phyloP scores from a whole-genome alignment of 1,140 invertebrate genomes.

The Anastatus disparis region DNA sequence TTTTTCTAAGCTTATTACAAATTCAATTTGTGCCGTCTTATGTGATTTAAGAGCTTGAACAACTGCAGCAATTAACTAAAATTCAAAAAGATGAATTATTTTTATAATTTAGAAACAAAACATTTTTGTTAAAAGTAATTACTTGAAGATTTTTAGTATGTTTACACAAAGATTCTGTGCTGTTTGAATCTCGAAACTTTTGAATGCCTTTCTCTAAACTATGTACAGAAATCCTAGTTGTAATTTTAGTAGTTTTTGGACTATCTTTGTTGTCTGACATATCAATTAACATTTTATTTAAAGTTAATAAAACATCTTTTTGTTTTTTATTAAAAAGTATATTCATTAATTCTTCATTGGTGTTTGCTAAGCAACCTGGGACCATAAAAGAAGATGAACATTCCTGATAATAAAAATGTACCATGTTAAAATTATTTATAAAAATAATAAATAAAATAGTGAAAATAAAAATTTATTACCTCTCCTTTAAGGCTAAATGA shows the following conservation, averaged over 20 bases:
- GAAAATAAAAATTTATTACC: constrained; percentile 62
- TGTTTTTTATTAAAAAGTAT: constrained; percentile 71
- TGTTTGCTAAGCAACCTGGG: constrained; percentile 60
- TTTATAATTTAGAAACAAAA: not conserved
- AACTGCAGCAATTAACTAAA: constrained; percentile 70
- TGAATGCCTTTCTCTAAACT: constrained; percentile 68
- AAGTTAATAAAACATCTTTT: constrained; percentile 69
- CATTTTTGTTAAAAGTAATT: constrained; percentile 25
- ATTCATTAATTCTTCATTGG: constrained; percentile 58
- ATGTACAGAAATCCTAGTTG: constrained; percentile 67
- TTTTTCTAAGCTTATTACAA: constrained; percentile 70
- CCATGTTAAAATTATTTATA: constrained; percentile 6
- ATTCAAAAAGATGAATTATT: constrained; percentile 43
- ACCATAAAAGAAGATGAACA: constrained; percentile 52
- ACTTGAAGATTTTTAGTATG: constrained; percentile 66
- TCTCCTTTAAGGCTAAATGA: constrained; percentile 68
- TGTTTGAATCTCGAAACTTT: constrained; percentile 54
- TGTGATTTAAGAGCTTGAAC: constrained; percentile 71
- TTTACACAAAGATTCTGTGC: constrained; percentile 45
- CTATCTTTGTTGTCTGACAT: constrained; percentile 58
- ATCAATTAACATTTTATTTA: constrained; percentile 70
- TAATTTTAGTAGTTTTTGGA: constrained; percentile 54
- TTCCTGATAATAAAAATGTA: constrained; percentile 45
- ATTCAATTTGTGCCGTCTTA: constrained; percentile 66
- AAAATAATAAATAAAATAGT: constrained; percentile 4